These are phyloP conservation scores for Syngnathus floridae DNA, from an alignment of 2,113 vertebrate species.

Conservation along the genomic window DNA sequence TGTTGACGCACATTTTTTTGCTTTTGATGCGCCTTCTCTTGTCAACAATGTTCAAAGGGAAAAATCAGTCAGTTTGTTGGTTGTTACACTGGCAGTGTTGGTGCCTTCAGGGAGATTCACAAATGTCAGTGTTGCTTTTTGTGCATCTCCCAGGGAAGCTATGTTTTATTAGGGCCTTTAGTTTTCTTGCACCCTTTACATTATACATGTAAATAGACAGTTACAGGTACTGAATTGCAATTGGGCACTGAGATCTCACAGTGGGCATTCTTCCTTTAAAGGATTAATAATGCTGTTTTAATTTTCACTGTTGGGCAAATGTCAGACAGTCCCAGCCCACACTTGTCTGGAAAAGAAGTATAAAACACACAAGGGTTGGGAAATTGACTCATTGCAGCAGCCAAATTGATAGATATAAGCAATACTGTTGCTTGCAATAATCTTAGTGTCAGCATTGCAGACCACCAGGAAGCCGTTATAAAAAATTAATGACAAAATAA, in stretches of 20 bases:
- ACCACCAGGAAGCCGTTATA: too few species aligned
- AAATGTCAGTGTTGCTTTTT: slow-evolving; percentile 36
- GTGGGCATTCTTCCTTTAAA: not conserved
- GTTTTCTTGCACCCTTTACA: not conserved
- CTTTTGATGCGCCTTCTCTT: slow-evolving; percentile 10
- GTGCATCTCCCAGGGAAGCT: slow-evolving; percentile 7
- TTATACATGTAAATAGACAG: not conserved
- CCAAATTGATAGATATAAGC: too few species aligned
- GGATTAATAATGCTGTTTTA: not conserved
- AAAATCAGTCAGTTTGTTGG: slow-evolving; percentile 22
- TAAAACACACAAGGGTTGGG: too few species aligned
- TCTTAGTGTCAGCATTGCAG: too few species aligned
- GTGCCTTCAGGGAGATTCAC: slow-evolving; percentile 28
- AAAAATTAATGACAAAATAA: not conserved
- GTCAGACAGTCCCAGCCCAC: not conserved
- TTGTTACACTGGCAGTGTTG: slow-evolving; percentile 20
- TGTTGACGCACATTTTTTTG: not conserved
- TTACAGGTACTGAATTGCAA: not conserved
- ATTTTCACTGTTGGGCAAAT: not conserved
- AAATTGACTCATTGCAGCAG: too few species aligned
- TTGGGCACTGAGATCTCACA: not conserved
- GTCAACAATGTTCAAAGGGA: slow-evolving; percentile 27
- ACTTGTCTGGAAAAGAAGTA: not conserved
- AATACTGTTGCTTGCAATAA: too few species aligned
- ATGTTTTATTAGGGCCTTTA: slow-evolving; percentile 17